phyloP scores from a whole-genome alignment of 2,888 invertebrate genomes.

The Horisme vitalbata region DNA sequence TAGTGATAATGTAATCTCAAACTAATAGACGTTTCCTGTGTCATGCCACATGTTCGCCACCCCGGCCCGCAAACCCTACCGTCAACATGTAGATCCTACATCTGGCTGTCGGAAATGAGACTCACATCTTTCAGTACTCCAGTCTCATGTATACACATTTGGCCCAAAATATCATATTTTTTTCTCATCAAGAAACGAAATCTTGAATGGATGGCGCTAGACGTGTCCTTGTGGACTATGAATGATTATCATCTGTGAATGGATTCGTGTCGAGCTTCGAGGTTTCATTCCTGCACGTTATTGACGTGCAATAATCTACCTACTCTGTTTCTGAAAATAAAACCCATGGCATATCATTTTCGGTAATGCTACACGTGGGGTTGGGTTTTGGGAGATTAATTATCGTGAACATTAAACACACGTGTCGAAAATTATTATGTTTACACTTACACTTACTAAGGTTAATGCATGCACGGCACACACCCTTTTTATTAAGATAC shows the following conservation, averaged over 20 bases:
- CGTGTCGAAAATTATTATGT: constrained; percentile 4
- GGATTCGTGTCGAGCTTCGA: constrained; percentile 42
- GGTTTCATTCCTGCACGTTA: constrained; percentile 29
- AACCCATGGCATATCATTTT: not conserved
- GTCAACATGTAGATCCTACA: constrained; percentile 44
- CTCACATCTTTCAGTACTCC: constrained; percentile 51
- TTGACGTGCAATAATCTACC: not conserved
- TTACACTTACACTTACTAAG: too few relatives aligned
- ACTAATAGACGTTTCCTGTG: constrained; percentile 59
- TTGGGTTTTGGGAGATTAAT: constrained; percentile 8
- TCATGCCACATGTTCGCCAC: constrained; percentile 48
- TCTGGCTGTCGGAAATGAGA: constrained; percentile 61
- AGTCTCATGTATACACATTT: constrained; percentile 54
- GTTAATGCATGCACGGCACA: too few relatives aligned
- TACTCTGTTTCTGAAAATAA: constrained; percentile 9
- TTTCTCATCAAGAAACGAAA: constrained; percentile 46
- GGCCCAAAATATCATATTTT: constrained; percentile 56
- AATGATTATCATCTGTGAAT: constrained; percentile 61
- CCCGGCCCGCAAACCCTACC: constrained; percentile 32
- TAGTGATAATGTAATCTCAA: constrained; percentile 53
- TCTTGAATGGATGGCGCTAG: constrained; percentile 60
- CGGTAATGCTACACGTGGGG: not conserved
- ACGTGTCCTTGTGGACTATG: constrained; percentile 57
- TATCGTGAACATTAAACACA: constrained; percentile 4
- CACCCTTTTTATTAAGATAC: not conserved